Evolutionary conservation across 2,888 invertebrate species (phyloP).

Genomic region (Stomorhina lunata): DNA sequence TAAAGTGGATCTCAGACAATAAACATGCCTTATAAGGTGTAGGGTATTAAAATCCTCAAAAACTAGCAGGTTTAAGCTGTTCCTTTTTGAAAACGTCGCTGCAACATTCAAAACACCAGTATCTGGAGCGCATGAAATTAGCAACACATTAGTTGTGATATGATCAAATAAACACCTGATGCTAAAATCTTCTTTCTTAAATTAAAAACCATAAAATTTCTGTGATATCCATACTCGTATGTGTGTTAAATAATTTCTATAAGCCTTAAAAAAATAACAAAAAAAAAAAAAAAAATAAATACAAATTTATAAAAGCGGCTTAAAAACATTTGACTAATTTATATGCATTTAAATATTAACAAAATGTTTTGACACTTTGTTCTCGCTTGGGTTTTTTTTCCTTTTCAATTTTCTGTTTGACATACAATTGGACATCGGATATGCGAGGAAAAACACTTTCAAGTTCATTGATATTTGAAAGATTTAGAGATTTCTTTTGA

Average conservation of each 20-base stretch:
- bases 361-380: constrained; percentile 74
- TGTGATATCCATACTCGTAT: too few relatives aligned
- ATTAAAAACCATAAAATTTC: constrained; percentile 8
- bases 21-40: too few relatives aligned
- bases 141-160: constrained; percentile 62
- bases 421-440: constrained; percentile 1
- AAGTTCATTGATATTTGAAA: constrained; percentile 17
- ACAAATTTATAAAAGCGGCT: too few relatives aligned
- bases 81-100: neutral
- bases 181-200: constrained; percentile 6
- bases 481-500: constrained; percentile 23
- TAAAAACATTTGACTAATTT: constrained; percentile 69
- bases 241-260: too few relatives aligned
- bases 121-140: constrained; percentile 65
- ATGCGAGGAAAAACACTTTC: constrained; percentile 7
- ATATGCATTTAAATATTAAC: constrained; percentile 73
- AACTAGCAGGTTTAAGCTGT: constrained; percentile 37
- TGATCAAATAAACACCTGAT: constrained; percentile 65
- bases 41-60: neutral
- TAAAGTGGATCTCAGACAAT: too few relatives aligned
- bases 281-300: too few relatives aligned
- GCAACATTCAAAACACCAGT: constrained; percentile 23
- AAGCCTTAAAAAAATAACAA: too few relatives aligned
- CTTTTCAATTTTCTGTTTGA: constrained; percentile 20
- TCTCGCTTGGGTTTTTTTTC: constrained; percentile 57